A percentile compares a stretch with the other conserved stretches of the same genome.
phyloP scores from a whole-genome alignment of 2,888 invertebrate genomes.

The Leptodirus hochenwartii region DNA sequence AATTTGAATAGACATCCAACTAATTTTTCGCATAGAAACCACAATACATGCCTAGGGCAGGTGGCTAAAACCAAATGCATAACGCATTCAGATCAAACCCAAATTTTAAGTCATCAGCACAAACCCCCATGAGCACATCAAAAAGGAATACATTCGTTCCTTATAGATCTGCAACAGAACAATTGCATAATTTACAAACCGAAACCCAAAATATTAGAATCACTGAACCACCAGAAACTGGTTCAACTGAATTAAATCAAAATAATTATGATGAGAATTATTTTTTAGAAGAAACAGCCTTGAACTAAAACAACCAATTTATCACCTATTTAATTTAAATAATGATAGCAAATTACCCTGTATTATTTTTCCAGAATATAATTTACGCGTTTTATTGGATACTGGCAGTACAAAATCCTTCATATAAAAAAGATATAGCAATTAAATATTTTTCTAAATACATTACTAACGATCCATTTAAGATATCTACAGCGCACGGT shows the following conservation, averaged over 20 bases:
- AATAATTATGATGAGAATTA: not conserved
- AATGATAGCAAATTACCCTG: constrained; percentile 1
- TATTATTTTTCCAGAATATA: not conserved
- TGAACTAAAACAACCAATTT: not conserved
- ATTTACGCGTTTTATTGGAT: not conserved
- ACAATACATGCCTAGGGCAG: no score
- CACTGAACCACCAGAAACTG: not conserved
- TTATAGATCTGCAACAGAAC: not conserved
- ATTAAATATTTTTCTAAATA: constrained; percentile 2
- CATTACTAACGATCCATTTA: not conserved
- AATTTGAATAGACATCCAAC: no score
- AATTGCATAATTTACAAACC: not conserved
- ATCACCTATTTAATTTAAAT: no score
- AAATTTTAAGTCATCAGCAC: no score
- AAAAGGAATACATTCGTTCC: not conserved
- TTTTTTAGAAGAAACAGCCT: constrained; percentile 1
- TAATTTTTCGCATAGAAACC: no score
- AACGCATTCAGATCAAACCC: not conserved
- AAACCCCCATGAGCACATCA: constrained; percentile 1
- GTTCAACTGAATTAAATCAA: not conserved
- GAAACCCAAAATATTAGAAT: not conserved
- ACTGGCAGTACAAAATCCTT: constrained; percentile 2
- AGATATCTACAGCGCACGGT: constrained; percentile 1
- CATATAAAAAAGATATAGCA: no score
- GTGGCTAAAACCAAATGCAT: not conserved